Percentiles rank a stretch among this genome's conserved stretches.
phyloP scores from a whole-genome alignment of 2,797 vertebrate species.

The Triplophysa bombifrons region DNA sequence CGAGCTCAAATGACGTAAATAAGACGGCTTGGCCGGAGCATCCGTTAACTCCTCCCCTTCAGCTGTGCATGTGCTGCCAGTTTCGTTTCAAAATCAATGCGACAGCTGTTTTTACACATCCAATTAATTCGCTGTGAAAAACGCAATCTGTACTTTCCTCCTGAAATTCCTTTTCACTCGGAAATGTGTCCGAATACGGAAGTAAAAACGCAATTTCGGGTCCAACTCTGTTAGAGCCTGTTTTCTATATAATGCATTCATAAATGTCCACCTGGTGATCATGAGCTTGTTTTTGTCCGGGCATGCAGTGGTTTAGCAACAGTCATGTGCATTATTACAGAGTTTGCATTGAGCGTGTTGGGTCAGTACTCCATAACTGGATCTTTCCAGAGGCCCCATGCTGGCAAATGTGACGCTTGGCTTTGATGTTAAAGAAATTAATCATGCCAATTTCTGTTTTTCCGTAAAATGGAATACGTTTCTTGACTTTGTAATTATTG shows the following conservation, averaged over 20 bases:
- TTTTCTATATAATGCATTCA: constrained; percentile 3
- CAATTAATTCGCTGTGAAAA: too few species aligned
- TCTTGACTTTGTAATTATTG: constrained; percentile 5
- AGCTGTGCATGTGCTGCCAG: too few species aligned
- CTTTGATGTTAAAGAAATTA: background rate
- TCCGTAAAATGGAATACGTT: background rate
- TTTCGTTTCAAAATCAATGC: too few species aligned
- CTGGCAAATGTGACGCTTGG: constrained; percentile 26
- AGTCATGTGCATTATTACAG: background rate
- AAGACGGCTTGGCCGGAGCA: too few species aligned
- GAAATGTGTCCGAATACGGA: too few species aligned
- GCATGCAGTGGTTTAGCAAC: constrained; percentile 21
- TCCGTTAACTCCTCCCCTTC: too few species aligned
- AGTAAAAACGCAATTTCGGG: background rate
- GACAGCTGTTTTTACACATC: too few species aligned
- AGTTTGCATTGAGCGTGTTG: constrained; percentile 9
- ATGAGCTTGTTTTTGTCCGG: constrained; percentile 16
- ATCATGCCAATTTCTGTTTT: background rate
- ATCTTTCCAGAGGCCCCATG: constrained; percentile 27
- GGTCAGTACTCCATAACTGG: constrained; percentile 4
- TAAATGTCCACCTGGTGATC: constrained; percentile 9
- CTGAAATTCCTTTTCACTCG: too few species aligned
- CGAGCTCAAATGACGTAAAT: background rate
- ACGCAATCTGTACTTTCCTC: too few species aligned
- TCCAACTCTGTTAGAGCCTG: background rate